These are phyloP conservation scores for Elephantulus edwardii DNA, from an alignment of 2,113 vertebrate species.

Conservation along the genomic window DNA sequence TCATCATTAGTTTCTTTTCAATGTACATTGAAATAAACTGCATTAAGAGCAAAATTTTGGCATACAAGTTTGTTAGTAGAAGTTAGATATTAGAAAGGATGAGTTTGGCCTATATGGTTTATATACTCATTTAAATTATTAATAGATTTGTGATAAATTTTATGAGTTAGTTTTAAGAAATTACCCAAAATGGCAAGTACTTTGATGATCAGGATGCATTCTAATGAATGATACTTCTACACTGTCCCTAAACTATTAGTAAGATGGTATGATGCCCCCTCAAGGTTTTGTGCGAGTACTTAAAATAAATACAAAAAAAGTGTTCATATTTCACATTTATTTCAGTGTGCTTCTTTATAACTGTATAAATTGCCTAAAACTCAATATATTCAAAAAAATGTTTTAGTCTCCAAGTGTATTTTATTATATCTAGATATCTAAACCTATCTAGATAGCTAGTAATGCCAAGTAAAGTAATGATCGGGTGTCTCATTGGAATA, in stretches of 20 bases:
- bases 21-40: not conserved
- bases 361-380: conserved; percentile 29
- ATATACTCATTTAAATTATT: not conserved
- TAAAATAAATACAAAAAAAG: not conserved
- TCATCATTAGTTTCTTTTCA: not conserved
- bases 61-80: not conserved
- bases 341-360: conserved; percentile 18
- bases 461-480: not conserved
- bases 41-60: not conserved
- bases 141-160: not conserved
- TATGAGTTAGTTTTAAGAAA: conserved; percentile 41
- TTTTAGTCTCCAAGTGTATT: not conserved
- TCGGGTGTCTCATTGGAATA: not conserved
- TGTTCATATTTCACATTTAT: not conserved
- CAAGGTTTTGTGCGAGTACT: conserved; percentile 5
- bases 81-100: conserved; percentile 36
- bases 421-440: too few species aligned
- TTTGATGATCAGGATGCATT: not conserved
- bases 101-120: not conserved
- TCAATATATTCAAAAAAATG: conserved; percentile 35
- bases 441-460: conserved; percentile 17
- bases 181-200: conserved; percentile 23
- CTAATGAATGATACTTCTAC: not conserved
- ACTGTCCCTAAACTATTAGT: not conserved
- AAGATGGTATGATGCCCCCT: not conserved